Evolutionary conservation across 2,113 vertebrate species (phyloP).

Genomic region (Tursiops truncatus): DNA sequence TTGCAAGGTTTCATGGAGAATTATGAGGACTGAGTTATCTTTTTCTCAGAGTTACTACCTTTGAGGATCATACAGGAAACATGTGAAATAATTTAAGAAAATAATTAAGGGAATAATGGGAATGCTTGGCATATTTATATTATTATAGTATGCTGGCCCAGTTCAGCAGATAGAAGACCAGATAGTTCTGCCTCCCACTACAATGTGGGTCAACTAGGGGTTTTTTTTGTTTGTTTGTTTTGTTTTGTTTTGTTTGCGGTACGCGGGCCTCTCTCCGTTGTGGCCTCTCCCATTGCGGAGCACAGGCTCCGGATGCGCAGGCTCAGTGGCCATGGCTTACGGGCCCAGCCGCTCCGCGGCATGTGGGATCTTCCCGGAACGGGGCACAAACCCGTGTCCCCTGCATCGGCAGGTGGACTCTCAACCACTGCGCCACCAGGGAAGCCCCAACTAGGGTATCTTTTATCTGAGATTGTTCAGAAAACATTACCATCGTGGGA

Average conservation of each 20-base stretch:
- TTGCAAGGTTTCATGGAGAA: background rate
- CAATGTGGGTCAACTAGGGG: fast-evolving
- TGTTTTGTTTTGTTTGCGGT: too few relatives aligned
- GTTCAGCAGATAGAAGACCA: background rate
- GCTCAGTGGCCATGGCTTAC: too few relatives aligned
- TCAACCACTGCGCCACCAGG: too few relatives aligned
- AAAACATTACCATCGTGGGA: background rate
- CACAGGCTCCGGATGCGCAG: too few relatives aligned
- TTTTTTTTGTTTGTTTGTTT: too few relatives aligned
- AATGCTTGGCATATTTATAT: background rate
- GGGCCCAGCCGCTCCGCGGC: too few relatives aligned
- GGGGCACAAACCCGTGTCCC: too few relatives aligned
- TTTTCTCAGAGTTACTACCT: background rate
- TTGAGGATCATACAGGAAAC: background rate
- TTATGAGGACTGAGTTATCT: background rate
- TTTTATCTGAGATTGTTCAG: background rate
- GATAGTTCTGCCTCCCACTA: background rate
- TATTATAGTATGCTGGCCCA: background rate
- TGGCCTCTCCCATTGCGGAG: too few relatives aligned
- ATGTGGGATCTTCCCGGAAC: too few relatives aligned
- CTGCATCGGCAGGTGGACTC: too few relatives aligned
- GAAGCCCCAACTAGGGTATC: background rate
- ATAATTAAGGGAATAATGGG: background rate
- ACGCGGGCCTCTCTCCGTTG: too few relatives aligned
- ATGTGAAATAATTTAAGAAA: background rate